phyloP scores from a whole-genome alignment of 2,888 invertebrate species.

The Ctenicera cuprea region DNA sequence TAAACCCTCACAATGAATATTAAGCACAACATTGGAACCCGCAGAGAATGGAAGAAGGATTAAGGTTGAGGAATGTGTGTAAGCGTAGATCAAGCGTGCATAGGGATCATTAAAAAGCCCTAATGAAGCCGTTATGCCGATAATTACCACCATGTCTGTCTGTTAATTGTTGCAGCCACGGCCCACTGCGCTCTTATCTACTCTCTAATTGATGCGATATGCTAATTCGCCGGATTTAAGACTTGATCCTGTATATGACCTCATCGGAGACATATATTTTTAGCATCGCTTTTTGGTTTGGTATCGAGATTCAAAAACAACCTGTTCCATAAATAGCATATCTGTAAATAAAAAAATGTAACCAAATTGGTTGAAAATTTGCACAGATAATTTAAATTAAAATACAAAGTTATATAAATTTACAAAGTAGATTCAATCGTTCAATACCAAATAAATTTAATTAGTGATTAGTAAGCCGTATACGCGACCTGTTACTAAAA shows the following conservation, averaged over 20 bases:
- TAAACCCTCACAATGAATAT: neutral
- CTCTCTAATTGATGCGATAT: slow-evolving; percentile 60
- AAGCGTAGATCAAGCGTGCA: slow-evolving; percentile 52
- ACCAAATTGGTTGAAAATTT: neutral
- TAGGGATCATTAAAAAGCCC: slow-evolving; percentile 54
- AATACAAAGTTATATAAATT: too few relatives aligned
- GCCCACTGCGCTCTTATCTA: slow-evolving; percentile 57
- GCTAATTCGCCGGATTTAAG: slow-evolving; percentile 58
- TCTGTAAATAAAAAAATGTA: slow-evolving; percentile 6
- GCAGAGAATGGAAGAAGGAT: slow-evolving; percentile 16
- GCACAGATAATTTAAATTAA: neutral
- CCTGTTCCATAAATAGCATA: slow-evolving; percentile 22
- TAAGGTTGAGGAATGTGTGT: slow-evolving; percentile 38
- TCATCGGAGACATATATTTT: slow-evolving; percentile 52
- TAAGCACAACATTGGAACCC: neutral
- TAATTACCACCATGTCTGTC: slow-evolving; percentile 58
- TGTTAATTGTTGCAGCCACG: slow-evolving; percentile 59
- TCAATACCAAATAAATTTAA: too few relatives aligned
- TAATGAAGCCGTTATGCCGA: slow-evolving; percentile 59
- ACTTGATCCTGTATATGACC: slow-evolving; percentile 49
- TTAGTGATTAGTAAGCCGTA: too few relatives aligned
- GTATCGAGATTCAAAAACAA: slow-evolving; percentile 30
- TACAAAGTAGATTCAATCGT: too few relatives aligned
- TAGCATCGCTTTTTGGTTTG: slow-evolving; percentile 46
- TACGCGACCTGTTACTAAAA: too few relatives aligned